Conservation (phyloP, 1,140 invertebrate genomes). For the Whitmania pigra region DNA sequence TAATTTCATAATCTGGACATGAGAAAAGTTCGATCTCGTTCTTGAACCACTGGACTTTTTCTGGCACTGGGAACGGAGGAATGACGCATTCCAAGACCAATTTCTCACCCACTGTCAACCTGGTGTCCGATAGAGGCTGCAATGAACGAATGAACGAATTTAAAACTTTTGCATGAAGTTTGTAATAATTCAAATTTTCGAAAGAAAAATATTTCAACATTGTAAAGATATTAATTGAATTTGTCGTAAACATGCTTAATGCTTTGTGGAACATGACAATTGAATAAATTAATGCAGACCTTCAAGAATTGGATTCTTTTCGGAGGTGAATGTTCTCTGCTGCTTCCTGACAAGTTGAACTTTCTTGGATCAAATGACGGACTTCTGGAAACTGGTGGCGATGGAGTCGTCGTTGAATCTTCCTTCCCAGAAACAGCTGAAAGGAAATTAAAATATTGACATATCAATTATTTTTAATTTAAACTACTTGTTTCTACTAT, state of each 20-base stretch:
- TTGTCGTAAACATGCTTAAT: no score
- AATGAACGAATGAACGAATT: not conserved
- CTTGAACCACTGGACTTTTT: conserved; percentile 26
- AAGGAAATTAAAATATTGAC: no score
- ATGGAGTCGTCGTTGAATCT: conserved; percentile 20
- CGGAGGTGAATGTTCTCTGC: conserved; percentile 15
- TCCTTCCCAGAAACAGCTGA: conserved; percentile 17
- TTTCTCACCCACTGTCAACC: conserved; percentile 21
- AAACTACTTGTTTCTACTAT: no score
- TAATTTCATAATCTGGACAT: conserved; percentile 37
- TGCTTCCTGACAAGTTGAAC: conserved; percentile 11
- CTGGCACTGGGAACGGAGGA: conserved; percentile 21
- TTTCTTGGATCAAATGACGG: conserved; percentile 13
- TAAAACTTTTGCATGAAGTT: no score
- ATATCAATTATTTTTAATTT: no score
- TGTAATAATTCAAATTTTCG: not conserved
- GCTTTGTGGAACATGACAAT: no score
- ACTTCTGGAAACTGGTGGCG: conserved; percentile 18
- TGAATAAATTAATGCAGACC: not conserved
- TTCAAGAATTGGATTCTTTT: conserved; percentile 21
- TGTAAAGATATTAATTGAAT: no score
- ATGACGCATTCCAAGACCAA: conserved; percentile 25
- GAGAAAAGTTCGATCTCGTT: conserved; percentile 31
- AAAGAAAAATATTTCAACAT: not conserved
- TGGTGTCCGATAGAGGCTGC: conserved; percentile 22